Percentiles rank a stretch among this genome's conserved stretches.
Conservation (phyloP, 2,113 vertebrate genomes). For the Empidonax alnorum region DNA sequence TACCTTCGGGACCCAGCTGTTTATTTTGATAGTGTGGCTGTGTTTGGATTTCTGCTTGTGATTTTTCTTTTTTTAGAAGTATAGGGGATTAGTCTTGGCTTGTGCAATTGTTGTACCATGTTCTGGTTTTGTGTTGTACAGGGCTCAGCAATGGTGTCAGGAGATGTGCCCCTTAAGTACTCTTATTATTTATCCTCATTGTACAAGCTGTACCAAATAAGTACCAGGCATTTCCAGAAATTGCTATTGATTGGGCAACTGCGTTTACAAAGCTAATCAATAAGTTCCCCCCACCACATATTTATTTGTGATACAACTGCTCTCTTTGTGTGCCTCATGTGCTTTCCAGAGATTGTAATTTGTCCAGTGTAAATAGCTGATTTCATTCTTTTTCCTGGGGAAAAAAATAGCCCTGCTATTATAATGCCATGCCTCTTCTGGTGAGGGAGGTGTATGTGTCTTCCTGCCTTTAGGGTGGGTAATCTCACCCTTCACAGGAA, state of each 20-base stretch:
- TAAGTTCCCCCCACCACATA: conserved; percentile 69
- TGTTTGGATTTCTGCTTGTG: background rate
- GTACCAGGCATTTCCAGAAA: conserved; percentile 80
- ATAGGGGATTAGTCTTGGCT: background rate
- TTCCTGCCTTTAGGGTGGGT: conserved; percentile 48
- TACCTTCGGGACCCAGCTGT: background rate
- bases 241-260: conserved; percentile 78
- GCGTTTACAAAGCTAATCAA: conserved; percentile 80
- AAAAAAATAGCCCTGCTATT: conserved; percentile 61
- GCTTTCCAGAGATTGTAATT: conserved; percentile 80
- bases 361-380: conserved; percentile 77
- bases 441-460: conserved; percentile 23
- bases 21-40: background rate
- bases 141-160: conserved; percentile 58
- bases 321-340: conserved; percentile 58
- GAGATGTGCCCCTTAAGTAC: conserved; percentile 66
- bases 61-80: background rate
- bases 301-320: conserved; percentile 75
- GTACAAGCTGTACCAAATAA: conserved; percentile 76
- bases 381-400: conserved; percentile 79
- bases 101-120: background rate
- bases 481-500: conserved; percentile 60
- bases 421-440: conserved; percentile 58
- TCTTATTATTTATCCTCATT: conserved; percentile 74
- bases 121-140: conserved; percentile 14